Percentiles rank a stretch among this genome's conserved stretches.
These are phyloP conservation scores for Brachypteracias leptosomus DNA, from an alignment of 2,113 vertebrate genomes.

Conservation along the genomic window DNA sequence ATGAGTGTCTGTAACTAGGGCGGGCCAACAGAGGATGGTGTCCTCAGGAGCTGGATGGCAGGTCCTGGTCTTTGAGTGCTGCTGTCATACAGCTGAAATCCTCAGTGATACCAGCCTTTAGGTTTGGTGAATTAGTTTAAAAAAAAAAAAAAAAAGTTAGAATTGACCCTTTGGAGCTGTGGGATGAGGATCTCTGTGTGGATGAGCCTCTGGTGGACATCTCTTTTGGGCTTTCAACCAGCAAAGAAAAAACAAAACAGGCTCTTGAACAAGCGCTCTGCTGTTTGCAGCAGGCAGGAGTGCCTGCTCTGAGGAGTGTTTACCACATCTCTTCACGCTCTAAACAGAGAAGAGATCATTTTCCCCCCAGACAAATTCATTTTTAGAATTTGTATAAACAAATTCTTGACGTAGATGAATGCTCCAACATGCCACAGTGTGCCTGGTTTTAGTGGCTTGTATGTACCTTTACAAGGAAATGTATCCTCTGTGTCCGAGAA, in stretches of 20 bases:
- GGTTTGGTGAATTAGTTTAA: neutral
- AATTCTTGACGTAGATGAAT: neutral
- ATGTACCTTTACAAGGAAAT: slow-evolving; percentile 10
- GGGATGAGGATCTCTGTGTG: neutral
- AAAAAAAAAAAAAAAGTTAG: neutral
- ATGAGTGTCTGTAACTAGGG: accelerated
- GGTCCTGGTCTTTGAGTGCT: neutral
- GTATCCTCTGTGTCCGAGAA: neutral
- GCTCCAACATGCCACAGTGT: neutral
- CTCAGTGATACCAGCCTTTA: neutral
- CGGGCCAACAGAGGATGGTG: neutral
- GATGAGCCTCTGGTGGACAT: neutral
- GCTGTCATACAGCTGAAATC: neutral
- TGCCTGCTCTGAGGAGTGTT: neutral
- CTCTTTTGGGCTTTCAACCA: neutral
- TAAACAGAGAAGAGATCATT: neutral
- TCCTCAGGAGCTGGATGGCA: neutral
- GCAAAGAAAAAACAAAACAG: neutral
- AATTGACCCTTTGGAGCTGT: neutral
- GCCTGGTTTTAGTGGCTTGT: neutral
- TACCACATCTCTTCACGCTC: neutral
- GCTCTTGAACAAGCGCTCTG: neutral
- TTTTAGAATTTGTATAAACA: slow-evolving; percentile 39
- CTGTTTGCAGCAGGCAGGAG: neutral
- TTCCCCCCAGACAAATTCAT: neutral